A percentile compares a stretch with the other conserved stretches of the same genome.
Evolutionary conservation across 2,113 vertebrate species (phyloP).

Genomic region (Malaclemys terrapin): DNA sequence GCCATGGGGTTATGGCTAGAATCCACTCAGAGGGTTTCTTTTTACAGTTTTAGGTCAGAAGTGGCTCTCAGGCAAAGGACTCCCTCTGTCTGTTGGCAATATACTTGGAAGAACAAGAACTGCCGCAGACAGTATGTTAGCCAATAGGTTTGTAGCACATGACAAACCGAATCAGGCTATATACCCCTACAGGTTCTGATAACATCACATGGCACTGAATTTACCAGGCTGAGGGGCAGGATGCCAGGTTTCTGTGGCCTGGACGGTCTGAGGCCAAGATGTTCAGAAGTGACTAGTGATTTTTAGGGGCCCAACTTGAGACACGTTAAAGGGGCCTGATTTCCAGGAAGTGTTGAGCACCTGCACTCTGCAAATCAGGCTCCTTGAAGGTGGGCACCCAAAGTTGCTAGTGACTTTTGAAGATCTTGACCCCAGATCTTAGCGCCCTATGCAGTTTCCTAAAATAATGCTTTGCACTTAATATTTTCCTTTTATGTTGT

Average conservation of each 20-base stretch:
- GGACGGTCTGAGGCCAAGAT: rapidly evolving
- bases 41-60: constrained; percentile 17
- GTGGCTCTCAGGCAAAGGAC: constrained; percentile 68
- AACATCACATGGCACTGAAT: background rate
- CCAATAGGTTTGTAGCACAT: constrained; percentile 33
- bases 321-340: background rate
- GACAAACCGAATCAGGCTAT: background rate
- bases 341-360: background rate
- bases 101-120: constrained; percentile 18
- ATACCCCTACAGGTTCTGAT: background rate
- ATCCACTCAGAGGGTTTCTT: constrained; percentile 39
- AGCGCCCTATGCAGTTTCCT: background rate
- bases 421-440: background rate
- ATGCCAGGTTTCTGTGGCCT: background rate
- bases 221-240: background rate
- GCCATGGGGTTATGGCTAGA: background rate
- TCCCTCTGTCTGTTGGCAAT: constrained; percentile 70
- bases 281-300: background rate
- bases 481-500: background rate
- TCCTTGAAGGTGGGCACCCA: background rate
- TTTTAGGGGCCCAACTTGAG: background rate
- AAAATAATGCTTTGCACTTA: background rate
- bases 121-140: constrained; percentile 1
- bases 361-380: background rate
- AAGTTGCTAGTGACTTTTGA: background rate